Percentiles rank a stretch among this genome's conserved stretches.
phyloP scores from a whole-genome alignment of 1,140 invertebrate species.

The Pararge aegeria region DNA sequence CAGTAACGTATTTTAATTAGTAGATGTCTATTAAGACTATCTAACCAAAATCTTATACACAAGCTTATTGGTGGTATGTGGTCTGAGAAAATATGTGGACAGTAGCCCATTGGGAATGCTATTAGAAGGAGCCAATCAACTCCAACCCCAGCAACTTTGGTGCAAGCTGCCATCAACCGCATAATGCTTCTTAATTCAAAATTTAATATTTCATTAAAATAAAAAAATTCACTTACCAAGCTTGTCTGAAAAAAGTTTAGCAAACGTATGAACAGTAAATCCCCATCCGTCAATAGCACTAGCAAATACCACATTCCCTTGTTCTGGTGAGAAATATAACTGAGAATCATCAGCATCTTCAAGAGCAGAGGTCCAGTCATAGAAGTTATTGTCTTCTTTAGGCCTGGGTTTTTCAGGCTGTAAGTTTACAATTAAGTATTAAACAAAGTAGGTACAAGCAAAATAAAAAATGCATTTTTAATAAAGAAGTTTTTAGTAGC shows the following conservation, averaged over 20 bases:
- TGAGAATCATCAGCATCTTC: constrained; percentile 94
- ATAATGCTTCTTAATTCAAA: too few species aligned
- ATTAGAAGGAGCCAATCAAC: too few species aligned
- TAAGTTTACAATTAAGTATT: constrained; percentile 5
- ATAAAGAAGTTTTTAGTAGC: neutral
- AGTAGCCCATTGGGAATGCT: too few species aligned
- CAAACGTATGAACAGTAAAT: constrained; percentile 94
- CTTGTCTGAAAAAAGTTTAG: constrained; percentile 90
- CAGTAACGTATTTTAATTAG: too few species aligned
- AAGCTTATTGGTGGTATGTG: too few species aligned
- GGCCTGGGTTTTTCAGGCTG: constrained; percentile 16
- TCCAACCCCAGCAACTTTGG: too few species aligned
- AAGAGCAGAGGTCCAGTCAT: constrained; percentile 89
- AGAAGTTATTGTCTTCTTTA: constrained; percentile 62
- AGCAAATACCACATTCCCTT: constrained; percentile 97
- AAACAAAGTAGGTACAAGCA: neutral
- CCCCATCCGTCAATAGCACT: constrained; percentile 98
- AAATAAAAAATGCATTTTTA: neutral
- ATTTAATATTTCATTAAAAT: too few species aligned
- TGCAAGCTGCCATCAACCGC: too few species aligned
- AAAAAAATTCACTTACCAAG: constrained; percentile 83
- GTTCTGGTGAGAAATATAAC: constrained; percentile 94
- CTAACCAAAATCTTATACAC: too few species aligned
- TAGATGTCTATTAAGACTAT: too few species aligned
- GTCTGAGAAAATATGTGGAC: too few species aligned